Evolutionary conservation across 2,113 vertebrate genomes (phyloP).

Genomic region (Anguilla rostrata): DNA sequence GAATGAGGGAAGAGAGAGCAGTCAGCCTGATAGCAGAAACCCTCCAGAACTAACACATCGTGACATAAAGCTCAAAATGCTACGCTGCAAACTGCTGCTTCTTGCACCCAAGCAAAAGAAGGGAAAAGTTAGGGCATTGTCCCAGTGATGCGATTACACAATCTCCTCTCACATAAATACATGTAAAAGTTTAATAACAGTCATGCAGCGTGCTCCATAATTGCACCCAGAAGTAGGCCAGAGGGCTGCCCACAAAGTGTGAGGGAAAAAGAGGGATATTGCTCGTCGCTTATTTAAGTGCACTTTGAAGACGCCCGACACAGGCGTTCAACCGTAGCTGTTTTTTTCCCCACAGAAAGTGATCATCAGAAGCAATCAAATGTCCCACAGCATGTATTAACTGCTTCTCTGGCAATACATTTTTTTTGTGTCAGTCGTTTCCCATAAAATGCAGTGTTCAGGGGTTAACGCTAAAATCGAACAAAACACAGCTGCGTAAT

Average conservation of each 20-base stretch:
- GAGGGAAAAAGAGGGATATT: neutral
- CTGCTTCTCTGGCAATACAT: neutral
- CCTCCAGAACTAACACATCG: neutral
- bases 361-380: neutral
- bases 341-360: neutral
- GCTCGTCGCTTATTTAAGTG: neutral
- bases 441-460: neutral
- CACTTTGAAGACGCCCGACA: neutral
- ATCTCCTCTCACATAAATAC: neutral
- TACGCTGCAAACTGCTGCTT: neutral
- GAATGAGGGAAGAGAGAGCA: neutral
- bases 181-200: neutral
- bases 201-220: neutral
- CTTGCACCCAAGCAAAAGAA: neutral
- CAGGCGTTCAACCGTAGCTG: neutral
- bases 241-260: neutral
- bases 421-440: neutral
- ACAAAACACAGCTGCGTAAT: conserved; percentile 19
- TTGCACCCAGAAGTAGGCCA: neutral
- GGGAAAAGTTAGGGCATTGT: neutral
- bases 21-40: neutral
- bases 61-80: neutral
- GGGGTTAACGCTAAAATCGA: conserved; percentile 10
- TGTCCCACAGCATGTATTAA: neutral
- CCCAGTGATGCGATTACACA: neutral